phyloP scores from a whole-genome alignment of 2,888 invertebrate genomes.

The Bruchidius siliquastri region DNA sequence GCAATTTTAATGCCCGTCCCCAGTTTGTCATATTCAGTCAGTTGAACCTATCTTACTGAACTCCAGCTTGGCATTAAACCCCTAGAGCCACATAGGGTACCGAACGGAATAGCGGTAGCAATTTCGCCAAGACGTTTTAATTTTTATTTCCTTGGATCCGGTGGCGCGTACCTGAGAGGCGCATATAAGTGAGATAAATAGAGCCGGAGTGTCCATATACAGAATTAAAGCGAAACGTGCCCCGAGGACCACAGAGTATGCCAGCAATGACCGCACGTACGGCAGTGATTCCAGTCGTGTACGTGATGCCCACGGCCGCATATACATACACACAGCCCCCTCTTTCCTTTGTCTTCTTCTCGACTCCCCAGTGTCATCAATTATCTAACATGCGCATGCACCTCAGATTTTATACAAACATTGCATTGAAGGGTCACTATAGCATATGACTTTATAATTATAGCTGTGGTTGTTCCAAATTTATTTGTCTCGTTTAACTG shows the following conservation, averaged over 20 bases:
- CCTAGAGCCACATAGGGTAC: neutral
- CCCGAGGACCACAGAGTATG: slow-evolving; percentile 39
- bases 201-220: slow-evolving; percentile 25
- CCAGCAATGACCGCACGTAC: slow-evolving; percentile 42
- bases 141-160: neutral
- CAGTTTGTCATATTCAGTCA: too few species aligned
- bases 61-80: neutral
- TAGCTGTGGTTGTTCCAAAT: too few species aligned
- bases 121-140: neutral
- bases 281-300: slow-evolving; percentile 40
- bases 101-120: neutral
- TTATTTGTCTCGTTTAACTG: too few species aligned
- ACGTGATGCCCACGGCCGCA: neutral
- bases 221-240: slow-evolving; percentile 51
- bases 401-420: too few species aligned
- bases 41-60: neutral
- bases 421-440: too few species aligned
- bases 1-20: too few species aligned
- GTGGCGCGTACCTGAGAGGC: slow-evolving; percentile 25
- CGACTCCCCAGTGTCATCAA: neutral
- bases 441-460: too few species aligned
- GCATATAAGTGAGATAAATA: slow-evolving; percentile 45
- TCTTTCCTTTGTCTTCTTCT: neutral
- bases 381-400: too few species aligned
- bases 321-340: neutral